phyloP scores from a whole-genome alignment of 2,797 vertebrate species.

The Mastacembelus armatus region DNA sequence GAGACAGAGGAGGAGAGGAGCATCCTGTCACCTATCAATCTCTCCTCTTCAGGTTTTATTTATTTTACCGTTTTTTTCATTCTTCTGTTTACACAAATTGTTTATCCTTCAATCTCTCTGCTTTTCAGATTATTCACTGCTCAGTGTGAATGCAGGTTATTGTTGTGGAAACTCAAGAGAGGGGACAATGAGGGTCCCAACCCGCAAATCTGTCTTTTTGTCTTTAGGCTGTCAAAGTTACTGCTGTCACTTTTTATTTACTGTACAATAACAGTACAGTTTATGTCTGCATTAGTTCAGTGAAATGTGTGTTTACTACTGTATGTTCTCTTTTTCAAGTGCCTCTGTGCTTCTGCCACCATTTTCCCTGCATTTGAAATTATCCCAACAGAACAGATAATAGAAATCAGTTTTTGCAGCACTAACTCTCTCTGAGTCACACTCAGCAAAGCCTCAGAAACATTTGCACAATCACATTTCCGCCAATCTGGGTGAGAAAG shows the following conservation, averaged over 20 bases:
- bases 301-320: conserved; percentile 50
- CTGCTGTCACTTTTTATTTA: conserved; percentile 66
- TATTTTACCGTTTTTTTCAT: conserved; percentile 54
- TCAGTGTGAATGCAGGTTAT: conserved; percentile 52
- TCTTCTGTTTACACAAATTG: conserved; percentile 66
- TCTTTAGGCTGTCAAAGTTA: conserved; percentile 71
- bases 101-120: conserved; percentile 60
- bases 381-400: conserved; percentile 49
- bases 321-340: conserved; percentile 30
- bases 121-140: conserved; percentile 56
- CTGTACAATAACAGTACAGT: conserved; percentile 63
- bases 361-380: conserved; percentile 26
- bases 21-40: conserved; percentile 80
- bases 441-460: conserved; percentile 37
- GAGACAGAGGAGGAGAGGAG: conserved; percentile 44
- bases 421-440: conserved; percentile 49
- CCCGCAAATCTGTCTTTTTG: conserved; percentile 60
- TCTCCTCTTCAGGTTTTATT: conserved; percentile 68
- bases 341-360: conserved; percentile 30
- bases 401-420: conserved; percentile 37
- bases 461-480: conserved; percentile 51
- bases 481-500: conserved; percentile 48
- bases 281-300: conserved; percentile 51
- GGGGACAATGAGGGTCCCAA: conserved; percentile 59
- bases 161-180: conserved; percentile 70